phyloP scores from a whole-genome alignment of 1,140 invertebrate genomes.

The Ectropis grisescens region DNA sequence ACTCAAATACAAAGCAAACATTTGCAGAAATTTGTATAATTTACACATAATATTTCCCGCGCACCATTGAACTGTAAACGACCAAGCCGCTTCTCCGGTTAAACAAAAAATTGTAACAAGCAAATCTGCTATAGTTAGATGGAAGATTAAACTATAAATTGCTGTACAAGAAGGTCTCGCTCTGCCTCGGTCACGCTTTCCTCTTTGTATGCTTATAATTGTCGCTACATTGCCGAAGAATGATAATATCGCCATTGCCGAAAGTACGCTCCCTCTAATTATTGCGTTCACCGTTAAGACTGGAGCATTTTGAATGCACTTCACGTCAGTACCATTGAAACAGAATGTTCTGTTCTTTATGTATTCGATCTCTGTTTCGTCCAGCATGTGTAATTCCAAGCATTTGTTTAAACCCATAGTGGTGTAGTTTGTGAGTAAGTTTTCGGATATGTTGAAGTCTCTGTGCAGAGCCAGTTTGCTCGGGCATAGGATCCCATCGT shows the following conservation, averaged over 20 bases:
- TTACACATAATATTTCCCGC: constrained; percentile 85
- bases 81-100: constrained; percentile 84
- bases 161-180: constrained; percentile 75
- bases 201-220: constrained; percentile 79
- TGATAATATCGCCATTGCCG: constrained; percentile 78
- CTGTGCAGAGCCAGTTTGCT: constrained; percentile 22
- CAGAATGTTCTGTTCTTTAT: constrained; percentile 17
- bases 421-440: constrained; percentile 5
- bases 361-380: constrained; percentile 28
- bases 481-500: constrained; percentile 20
- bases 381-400: constrained; percentile 25
- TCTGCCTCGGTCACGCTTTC: constrained; percentile 62
- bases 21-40: constrained; percentile 84
- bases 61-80: constrained; percentile 83
- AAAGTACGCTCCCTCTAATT: constrained; percentile 75
- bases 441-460: constrained; percentile 16
- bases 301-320: constrained; percentile 75
- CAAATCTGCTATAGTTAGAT: constrained; percentile 82
- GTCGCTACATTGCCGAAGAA: constrained; percentile 81
- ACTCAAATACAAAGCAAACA: constrained; percentile 86
- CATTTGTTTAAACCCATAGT: constrained; percentile 49
- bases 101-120: constrained; percentile 86
- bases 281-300: constrained; percentile 70
- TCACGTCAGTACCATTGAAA: constrained; percentile 49
- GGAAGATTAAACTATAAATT: constrained; percentile 83